Conservation (phyloP, 2,113 vertebrate species). For the Prionailurus viverrinus region DNA sequence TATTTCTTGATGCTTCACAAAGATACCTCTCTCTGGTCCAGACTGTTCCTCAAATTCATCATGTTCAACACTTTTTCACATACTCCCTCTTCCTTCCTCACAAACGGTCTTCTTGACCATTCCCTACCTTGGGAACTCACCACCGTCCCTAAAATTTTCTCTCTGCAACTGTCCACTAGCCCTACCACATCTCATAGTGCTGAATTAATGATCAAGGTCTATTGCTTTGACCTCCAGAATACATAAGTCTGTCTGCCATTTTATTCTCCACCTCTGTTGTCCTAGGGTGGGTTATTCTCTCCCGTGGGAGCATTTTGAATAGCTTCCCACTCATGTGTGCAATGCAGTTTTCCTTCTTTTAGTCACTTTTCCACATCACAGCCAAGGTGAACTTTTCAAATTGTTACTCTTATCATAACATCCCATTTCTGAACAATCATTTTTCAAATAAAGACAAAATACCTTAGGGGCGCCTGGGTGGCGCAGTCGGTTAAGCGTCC, state of each 20-base stretch:
- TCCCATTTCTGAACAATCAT: neutral
- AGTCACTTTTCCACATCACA: neutral
- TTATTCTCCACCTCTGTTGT: neutral
- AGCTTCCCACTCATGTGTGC: neutral
- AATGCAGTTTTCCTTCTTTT: neutral
- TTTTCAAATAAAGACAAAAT: constrained; percentile 1
- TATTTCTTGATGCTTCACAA: neutral
- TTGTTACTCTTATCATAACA: neutral
- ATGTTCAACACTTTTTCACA: neutral
- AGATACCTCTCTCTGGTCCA: neutral
- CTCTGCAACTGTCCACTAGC: neutral
- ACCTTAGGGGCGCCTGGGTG: neutral
- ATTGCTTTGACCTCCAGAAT: neutral
- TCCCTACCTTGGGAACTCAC: neutral
- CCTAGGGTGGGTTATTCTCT: neutral
- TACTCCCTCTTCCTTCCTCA: neutral
- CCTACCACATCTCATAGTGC: neutral
- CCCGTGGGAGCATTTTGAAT: neutral
- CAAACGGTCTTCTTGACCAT: neutral
- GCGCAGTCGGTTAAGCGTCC: no score
- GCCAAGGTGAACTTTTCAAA: neutral
- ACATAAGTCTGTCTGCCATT: neutral
- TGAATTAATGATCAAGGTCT: neutral
- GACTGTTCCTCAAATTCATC: neutral
- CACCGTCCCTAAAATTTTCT: neutral